phyloP scores from a whole-genome alignment of 92 coral and sea anemone genomes.

The Zoanthus gigantus region DNA sequence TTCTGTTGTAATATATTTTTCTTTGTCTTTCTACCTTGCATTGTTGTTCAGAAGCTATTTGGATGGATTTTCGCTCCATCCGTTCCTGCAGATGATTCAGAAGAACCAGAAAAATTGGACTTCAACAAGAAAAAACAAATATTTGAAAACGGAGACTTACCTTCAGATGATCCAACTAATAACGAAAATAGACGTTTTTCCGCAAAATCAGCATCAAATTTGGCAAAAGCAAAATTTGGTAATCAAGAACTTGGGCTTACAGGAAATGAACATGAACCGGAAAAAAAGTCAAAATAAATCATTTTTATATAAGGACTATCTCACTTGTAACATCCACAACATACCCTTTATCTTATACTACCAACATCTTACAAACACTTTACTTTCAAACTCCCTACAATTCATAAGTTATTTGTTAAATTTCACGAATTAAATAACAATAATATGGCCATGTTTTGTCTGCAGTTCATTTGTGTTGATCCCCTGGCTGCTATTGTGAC shows the following conservation, averaged over 20 bases:
- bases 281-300: not conserved
- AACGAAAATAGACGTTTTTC: not conserved
- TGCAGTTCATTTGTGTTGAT: no score
- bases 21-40: conserved; percentile 78
- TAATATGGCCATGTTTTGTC: no score
- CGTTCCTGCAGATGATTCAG: conserved; percentile 1
- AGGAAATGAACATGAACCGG: conserved; percentile 6
- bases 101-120: not conserved
- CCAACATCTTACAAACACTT: no score
- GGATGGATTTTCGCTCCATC: conserved; percentile 52
- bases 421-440: no score
- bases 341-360: no score
- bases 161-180: not conserved
- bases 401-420: no score
- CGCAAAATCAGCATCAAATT: not conserved
- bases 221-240: not conserved
- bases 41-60: conserved; percentile 56
- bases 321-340: no score
- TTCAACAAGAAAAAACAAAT: not conserved
- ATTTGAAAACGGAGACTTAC: not conserved
- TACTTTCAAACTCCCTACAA: no score
- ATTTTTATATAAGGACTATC: not conserved
- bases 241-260: conserved; percentile 17
- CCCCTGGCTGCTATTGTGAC: no score
- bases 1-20: conserved; percentile 84